Evolutionary conservation across 2,797 vertebrate species (phyloP).

Genomic region (Diceros bicornis): DNA sequence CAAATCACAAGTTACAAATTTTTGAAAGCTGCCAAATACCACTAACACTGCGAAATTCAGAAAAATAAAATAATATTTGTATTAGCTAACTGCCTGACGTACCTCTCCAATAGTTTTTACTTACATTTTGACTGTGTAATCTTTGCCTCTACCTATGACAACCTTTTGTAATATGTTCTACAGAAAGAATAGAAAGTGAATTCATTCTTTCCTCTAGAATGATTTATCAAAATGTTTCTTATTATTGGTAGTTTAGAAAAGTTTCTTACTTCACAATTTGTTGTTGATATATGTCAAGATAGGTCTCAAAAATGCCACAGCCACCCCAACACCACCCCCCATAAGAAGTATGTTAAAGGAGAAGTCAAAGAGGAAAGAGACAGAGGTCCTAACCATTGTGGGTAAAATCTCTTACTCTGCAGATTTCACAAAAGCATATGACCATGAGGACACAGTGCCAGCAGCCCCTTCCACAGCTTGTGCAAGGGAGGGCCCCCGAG

Average conservation of each 20-base stretch:
- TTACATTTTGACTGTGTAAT: too few relatives aligned
- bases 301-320: background rate
- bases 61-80: background rate
- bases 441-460: background rate
- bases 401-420: slow-evolving; percentile 8
- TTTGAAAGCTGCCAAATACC: background rate
- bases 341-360: background rate
- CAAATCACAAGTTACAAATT: background rate
- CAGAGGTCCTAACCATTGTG: background rate
- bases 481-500: background rate
- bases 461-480: background rate
- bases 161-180: background rate
- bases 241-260: background rate
- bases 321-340: background rate
- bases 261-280: background rate
- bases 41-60: background rate
- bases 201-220: background rate
- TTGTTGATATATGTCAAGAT: background rate
- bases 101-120: background rate
- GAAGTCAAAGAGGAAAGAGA: slow-evolving; percentile 13
- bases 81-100: too few relatives aligned
- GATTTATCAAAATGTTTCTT: background rate
- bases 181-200: background rate
- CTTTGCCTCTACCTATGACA: background rate
- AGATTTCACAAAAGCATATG: slow-evolving; percentile 16